These are phyloP conservation scores for Nymphalis urticae DNA, from an alignment of 2,888 invertebrate species.

Conservation along the genomic window DNA sequence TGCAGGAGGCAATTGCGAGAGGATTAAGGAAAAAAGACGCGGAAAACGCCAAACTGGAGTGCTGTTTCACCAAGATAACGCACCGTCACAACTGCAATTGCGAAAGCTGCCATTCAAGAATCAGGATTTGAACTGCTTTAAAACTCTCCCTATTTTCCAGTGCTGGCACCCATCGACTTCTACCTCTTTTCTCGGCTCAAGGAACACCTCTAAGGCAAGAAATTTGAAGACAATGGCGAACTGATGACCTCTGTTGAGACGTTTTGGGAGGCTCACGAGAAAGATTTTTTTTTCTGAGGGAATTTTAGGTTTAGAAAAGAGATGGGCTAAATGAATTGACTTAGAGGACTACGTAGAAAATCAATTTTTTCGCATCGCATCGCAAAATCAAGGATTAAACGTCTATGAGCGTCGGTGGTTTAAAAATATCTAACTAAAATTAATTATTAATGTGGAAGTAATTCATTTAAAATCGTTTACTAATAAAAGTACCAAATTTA, in stretches of 20 bases:
- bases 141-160: conserved; percentile 34
- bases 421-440: no score
- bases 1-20: neutral
- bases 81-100: conserved; percentile 36
- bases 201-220: conserved; percentile 36
- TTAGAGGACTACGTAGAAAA: no score
- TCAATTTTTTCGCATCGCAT: no score
- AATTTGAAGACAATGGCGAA: conserved; percentile 31
- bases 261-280: neutral
- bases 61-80: conserved; percentile 35
- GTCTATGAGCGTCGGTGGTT: no score
- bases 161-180: conserved; percentile 40
- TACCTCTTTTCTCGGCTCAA: conserved; percentile 40
- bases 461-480: no score
- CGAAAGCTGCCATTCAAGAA: conserved; percentile 40
- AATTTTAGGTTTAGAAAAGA: neutral
- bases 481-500: no score
- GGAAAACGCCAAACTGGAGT: neutral
- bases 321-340: neutral
- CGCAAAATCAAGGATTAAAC: no score
- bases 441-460: no score
- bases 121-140: conserved; percentile 35
- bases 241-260: conserved; percentile 27
- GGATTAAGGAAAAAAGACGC: neutral
- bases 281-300: neutral